Conservation (phyloP, 2,888 invertebrate genomes). For the Archaeoteleia sp. region DNA sequence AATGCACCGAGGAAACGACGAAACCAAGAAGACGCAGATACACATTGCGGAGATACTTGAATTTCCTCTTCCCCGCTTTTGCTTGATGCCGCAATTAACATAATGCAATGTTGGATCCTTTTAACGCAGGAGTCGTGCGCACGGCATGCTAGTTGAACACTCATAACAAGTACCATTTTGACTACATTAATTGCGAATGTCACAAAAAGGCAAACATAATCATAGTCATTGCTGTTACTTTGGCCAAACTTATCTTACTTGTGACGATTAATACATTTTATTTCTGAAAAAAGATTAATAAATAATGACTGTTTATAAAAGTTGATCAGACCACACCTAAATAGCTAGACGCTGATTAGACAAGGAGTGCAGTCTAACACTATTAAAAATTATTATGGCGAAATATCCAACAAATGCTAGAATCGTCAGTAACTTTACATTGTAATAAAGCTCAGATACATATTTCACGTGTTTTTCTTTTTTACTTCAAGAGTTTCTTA, state of each 20-base stretch:
- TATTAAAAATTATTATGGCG: too few species aligned
- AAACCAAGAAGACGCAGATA: conserved; percentile 35
- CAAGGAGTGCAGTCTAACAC: too few species aligned
- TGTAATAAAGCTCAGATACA: too few species aligned
- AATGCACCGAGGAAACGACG: conserved; percentile 38
- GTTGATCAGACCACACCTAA: too few species aligned
- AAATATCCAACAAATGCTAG: too few species aligned
- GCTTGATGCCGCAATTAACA: conserved; percentile 57
- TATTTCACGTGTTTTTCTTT: not conserved
- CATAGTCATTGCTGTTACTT: too few species aligned
- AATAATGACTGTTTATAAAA: too few species aligned
- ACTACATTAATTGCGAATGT: conserved; percentile 34
- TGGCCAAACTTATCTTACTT: too few species aligned
- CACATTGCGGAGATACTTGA: conserved; percentile 44
- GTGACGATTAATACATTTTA: too few species aligned
- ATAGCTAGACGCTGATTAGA: too few species aligned
- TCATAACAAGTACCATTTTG: conserved; percentile 24
- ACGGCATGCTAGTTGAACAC: not conserved
- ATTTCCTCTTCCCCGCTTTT: conserved; percentile 54
- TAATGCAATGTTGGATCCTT: conserved; percentile 60
- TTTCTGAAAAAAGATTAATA: too few species aligned
- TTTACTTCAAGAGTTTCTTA: not conserved
- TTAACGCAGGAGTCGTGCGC: conserved; percentile 51
- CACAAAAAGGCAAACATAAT: conserved; percentile 22
- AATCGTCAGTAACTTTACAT: too few species aligned